Conservation (phyloP, 2,888 invertebrate genomes). For the Cataglyphis albicans region DNA sequence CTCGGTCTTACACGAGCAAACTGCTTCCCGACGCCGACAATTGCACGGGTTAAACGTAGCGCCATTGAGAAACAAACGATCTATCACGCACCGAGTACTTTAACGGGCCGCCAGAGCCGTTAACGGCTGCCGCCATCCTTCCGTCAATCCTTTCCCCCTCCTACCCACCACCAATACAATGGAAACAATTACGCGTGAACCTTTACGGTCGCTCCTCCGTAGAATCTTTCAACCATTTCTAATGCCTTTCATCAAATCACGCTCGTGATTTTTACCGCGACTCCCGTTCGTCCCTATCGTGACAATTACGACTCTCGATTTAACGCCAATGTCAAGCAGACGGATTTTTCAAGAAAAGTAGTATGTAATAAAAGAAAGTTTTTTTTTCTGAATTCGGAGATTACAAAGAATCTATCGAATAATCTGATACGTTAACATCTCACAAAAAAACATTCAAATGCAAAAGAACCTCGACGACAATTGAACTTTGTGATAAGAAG, state of each 20-base stretch:
- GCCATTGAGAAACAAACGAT: slow-evolving; percentile 63
- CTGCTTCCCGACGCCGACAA: slow-evolving; percentile 51
- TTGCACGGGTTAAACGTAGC: slow-evolving; percentile 51
- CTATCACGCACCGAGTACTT: slow-evolving; percentile 45
- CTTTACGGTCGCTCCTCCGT: slow-evolving; percentile 55
- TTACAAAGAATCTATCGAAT: neutral
- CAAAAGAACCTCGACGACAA: neutral
- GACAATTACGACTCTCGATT: slow-evolving; percentile 25
- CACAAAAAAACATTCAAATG: neutral
- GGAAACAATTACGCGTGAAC: slow-evolving; percentile 74
- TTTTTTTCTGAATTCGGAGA: neutral
- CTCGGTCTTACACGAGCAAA: slow-evolving; percentile 53
- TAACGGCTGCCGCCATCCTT: slow-evolving; percentile 37
- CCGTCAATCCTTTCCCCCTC: neutral
- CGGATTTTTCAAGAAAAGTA: neutral
- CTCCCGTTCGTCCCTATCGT: slow-evolving; percentile 27
- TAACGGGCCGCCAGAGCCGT: slow-evolving; percentile 52
- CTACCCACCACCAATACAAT: slow-evolving; percentile 64
- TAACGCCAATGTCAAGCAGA: slow-evolving; percentile 19
- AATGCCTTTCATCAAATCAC: slow-evolving; percentile 68
- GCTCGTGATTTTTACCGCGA: slow-evolving; percentile 68
- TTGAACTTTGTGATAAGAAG: neutral
- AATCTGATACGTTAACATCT: neutral
- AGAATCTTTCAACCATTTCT: slow-evolving; percentile 63
- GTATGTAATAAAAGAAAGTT: neutral